Conservation (phyloP, 2,888 invertebrate species). For the Clistopyga incitator region DNA sequence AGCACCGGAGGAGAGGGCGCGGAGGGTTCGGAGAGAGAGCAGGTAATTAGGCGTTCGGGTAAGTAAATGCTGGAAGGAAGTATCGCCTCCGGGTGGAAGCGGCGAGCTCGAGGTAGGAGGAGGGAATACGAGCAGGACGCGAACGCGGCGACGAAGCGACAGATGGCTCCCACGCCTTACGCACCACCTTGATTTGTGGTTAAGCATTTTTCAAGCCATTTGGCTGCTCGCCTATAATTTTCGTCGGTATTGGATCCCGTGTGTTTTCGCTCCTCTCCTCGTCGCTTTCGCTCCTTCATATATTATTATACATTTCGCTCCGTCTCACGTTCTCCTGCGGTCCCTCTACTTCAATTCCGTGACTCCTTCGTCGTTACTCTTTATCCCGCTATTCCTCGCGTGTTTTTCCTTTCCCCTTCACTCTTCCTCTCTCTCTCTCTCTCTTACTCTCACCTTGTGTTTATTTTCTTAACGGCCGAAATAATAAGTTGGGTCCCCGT, state of each 20-base stretch:
- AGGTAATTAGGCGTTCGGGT: constrained; percentile 73
- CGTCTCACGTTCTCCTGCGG: constrained; percentile 4
- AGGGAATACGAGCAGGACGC: constrained; percentile 57
- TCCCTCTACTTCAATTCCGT: constrained; percentile 52
- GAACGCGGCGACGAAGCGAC: constrained; percentile 69
- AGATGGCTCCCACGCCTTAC: constrained; percentile 76
- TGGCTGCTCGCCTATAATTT: constrained; percentile 79
- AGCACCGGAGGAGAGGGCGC: background rate
- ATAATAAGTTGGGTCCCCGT: constrained; percentile 76
- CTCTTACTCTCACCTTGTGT: constrained; percentile 57
- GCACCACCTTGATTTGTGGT: constrained; percentile 83
- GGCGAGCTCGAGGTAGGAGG: constrained; percentile 47
- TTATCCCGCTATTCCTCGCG: constrained; percentile 46
- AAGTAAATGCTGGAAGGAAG: constrained; percentile 73
- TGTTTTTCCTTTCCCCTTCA: constrained; percentile 29
- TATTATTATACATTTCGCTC: constrained; percentile 23
- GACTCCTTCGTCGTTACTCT: constrained; percentile 63
- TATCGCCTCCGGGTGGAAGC: constrained; percentile 70
- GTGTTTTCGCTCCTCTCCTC: constrained; percentile 44
- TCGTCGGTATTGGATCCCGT: constrained; percentile 63
- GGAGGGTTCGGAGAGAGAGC: constrained; percentile 33
- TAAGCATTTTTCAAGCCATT: constrained; percentile 82
- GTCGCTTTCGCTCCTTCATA: constrained; percentile 39
- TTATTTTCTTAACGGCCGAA: constrained; percentile 81
- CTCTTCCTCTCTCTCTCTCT: constrained; percentile 5